phyloP scores from a whole-genome alignment of 2,888 invertebrate species.

The Parnassius smintheus region DNA sequence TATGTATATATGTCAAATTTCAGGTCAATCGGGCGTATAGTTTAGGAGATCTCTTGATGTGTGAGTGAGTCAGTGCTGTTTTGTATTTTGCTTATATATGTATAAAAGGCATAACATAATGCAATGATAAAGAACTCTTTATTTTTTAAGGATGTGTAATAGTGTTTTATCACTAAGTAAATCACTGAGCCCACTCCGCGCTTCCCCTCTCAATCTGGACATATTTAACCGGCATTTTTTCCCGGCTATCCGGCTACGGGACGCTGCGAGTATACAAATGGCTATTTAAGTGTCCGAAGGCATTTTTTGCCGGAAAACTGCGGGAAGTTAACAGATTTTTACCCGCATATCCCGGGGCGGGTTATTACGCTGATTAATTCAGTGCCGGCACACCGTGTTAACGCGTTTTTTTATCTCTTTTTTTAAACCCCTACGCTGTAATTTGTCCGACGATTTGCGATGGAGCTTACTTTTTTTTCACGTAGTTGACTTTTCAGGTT shows the following conservation, averaged over 20 bases:
- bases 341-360: slow-evolving; percentile 42
- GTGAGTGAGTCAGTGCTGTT: too few species aligned
- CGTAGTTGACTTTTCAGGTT: slow-evolving; percentile 36
- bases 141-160: too few species aligned
- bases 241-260: slow-evolving; percentile 38
- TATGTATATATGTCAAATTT: too few species aligned
- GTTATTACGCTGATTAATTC: slow-evolving; percentile 58
- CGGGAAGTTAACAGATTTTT: slow-evolving; percentile 64
- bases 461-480: slow-evolving; percentile 26
- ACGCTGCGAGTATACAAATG: slow-evolving; percentile 49
- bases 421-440: slow-evolving; percentile 33
- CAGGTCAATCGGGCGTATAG: too few species aligned
- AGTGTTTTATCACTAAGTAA: slow-evolving; percentile 3
- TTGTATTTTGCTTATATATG: too few species aligned
- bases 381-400: slow-evolving; percentile 42
- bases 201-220: slow-evolving; percentile 9
- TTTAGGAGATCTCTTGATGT: too few species aligned
- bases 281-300: slow-evolving; percentile 57
- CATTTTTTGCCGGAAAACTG: slow-evolving; percentile 49
- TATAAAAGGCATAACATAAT: too few species aligned
- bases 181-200: slow-evolving; percentile 1
- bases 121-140: too few species aligned
- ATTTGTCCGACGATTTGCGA: slow-evolving; percentile 41
- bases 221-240: slow-evolving; percentile 26
- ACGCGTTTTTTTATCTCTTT: slow-evolving; percentile 36